phyloP scores from a whole-genome alignment of 1,140 invertebrate genomes.

The Sarcophaga peregrina region DNA sequence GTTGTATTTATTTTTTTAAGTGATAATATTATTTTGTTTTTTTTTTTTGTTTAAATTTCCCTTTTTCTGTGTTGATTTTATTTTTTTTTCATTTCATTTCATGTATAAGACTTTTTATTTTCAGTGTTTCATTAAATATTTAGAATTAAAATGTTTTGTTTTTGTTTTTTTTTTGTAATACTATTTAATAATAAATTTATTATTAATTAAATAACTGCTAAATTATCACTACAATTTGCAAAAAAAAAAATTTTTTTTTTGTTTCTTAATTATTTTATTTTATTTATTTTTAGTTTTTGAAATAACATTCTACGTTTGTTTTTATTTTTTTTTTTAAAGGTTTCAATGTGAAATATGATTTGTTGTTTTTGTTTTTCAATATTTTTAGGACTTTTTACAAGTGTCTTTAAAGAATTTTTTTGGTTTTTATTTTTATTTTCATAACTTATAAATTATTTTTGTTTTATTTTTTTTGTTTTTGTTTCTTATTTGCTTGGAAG shows the following conservation, averaged over 20 bases:
- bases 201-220: conserved; percentile 31
- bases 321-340: conserved; percentile 28
- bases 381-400: conserved; percentile 30
- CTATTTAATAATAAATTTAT: conserved; percentile 23
- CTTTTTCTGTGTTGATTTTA: conserved; percentile 26
- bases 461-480: conserved; percentile 8
- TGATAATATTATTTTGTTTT: conserved; percentile 13
- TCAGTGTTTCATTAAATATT: neutral
- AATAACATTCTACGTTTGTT: conserved; percentile 28
- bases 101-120: conserved; percentile 7
- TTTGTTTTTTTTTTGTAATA: neutral
- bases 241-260: conserved; percentile 27
- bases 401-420: conserved; percentile 7
- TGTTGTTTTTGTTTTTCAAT: neutral
- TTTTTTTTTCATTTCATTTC: neutral
- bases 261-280: neutral
- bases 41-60: conserved; percentile 12
- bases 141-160: conserved; percentile 7
- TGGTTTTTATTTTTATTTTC: neutral
- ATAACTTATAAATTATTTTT: conserved; percentile 3
- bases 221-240: conserved; percentile 41
- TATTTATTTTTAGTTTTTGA: neutral
- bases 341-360: conserved; percentile 39
- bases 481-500: conserved; percentile 19
- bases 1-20: neutral